Percentiles rank a stretch among this genome's conserved stretches.
phyloP scores from a whole-genome alignment of 1,140 invertebrate species.

The Lepidurus couesii region DNA sequence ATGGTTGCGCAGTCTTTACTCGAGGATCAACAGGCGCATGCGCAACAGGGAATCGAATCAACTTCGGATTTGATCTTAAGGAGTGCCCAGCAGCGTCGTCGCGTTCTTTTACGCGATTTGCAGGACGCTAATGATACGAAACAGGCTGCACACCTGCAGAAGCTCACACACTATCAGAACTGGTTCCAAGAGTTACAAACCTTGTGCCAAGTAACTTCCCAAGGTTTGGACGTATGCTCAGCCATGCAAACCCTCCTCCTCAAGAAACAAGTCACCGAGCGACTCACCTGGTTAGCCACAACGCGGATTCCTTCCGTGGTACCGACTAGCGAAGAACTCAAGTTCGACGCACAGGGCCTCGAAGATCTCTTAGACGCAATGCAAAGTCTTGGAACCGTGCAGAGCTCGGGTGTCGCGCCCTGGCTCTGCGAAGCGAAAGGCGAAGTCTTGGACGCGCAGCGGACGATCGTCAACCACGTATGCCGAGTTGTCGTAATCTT shows the following conservation, averaged over 20 bases:
- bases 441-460: background rate
- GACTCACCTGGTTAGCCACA: background rate
- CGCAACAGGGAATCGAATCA: background rate
- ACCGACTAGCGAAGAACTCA: background rate
- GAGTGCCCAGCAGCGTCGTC: background rate
- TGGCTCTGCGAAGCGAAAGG: slow-evolving; percentile 3
- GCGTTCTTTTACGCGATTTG: background rate
- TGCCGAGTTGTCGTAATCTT: background rate
- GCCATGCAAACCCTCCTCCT: slow-evolving; percentile 11
- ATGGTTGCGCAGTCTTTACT: background rate
- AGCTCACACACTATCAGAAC: background rate
- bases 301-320: background rate
- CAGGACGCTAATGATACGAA: background rate
- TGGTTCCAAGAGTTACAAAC: background rate
- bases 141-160: background rate
- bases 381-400: background rate
- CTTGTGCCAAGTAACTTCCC: background rate
- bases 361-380: background rate
- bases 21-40: background rate
- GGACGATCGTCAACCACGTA: background rate
- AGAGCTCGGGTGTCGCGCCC: background rate
- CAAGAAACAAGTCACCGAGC: slow-evolving; percentile 10
- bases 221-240: slow-evolving; percentile 6
- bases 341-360: background rate
- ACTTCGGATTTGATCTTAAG: background rate